Conservation (phyloP, 2,113 vertebrate genomes). For the Oryzias woworae region DNA sequence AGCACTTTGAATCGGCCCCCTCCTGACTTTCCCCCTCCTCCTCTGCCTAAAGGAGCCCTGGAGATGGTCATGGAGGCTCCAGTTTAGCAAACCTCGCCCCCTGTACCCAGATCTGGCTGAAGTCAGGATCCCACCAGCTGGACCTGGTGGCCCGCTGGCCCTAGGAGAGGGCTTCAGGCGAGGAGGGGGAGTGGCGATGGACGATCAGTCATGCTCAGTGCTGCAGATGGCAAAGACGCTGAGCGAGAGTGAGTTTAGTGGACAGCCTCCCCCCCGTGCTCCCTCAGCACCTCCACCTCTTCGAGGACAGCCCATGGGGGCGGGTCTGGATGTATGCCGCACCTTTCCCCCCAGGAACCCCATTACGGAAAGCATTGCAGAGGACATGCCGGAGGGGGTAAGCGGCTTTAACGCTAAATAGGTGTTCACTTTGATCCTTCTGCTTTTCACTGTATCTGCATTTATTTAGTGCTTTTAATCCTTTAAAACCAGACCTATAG, state of each 20-base stretch:
- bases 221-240: slow-evolving; percentile 95
- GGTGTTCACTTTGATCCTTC: too few species aligned
- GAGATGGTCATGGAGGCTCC: slow-evolving; percentile 68
- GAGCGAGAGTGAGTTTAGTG: slow-evolving; percentile 88
- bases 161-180: slow-evolving; percentile 71
- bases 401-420: background rate
- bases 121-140: slow-evolving; percentile 62
- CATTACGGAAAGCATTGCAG: slow-evolving; percentile 90
- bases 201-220: slow-evolving; percentile 94
- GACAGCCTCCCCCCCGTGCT: slow-evolving; percentile 67
- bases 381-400: slow-evolving; percentile 92
- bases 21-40: slow-evolving; percentile 87
- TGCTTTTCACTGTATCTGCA: too few species aligned
- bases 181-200: slow-evolving; percentile 63
- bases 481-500: too few species aligned
- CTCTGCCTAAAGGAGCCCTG: slow-evolving; percentile 81
- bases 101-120: slow-evolving; percentile 75
- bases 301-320: slow-evolving; percentile 53
- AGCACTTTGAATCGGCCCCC: slow-evolving; percentile 83
- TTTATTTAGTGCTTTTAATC: too few species aligned
- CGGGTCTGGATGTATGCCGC: slow-evolving; percentile 77
- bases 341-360: slow-evolving; percentile 88
- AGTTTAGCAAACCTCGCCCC: slow-evolving; percentile 70
- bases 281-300: slow-evolving; percentile 66
- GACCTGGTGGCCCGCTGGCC: slow-evolving; percentile 20